Conservation (phyloP, 2,888 invertebrate species). For the Tortricodes alternella region DNA sequence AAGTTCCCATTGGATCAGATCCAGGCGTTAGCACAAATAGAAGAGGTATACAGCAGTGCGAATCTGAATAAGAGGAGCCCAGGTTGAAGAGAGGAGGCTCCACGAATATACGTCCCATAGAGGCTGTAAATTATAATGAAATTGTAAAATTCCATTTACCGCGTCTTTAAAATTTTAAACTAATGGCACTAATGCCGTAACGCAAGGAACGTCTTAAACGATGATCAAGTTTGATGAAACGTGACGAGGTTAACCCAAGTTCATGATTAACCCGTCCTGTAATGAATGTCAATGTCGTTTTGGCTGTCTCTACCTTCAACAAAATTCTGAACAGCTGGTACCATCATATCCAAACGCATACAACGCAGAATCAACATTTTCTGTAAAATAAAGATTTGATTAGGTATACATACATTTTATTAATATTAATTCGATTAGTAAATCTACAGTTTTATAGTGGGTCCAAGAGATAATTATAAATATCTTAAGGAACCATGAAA, state of each 20-base stretch:
- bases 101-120: constrained; percentile 90
- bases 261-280: no score
- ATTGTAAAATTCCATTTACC: no score
- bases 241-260: no score
- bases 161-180: no score
- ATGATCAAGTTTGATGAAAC: no score
- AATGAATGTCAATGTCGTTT: no score
- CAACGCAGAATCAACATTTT: constrained; percentile 90
- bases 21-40: constrained; percentile 96
- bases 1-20: constrained; percentile 94
- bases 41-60: constrained; percentile 93
- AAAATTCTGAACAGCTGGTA: constrained; percentile 88
- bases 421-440: no score
- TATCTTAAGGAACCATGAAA: neutral
- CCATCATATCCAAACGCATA: constrained; percentile 93
- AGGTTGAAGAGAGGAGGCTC: constrained; percentile 96
- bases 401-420: neutral
- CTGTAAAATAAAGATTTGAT: constrained; percentile 62
- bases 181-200: no score
- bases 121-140: constrained; percentile 67
- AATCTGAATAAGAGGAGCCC: constrained; percentile 91
- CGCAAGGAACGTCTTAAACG: no score
- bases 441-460: no score
- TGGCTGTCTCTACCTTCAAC: constrained; percentile 77
- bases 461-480: no score